Conservation (phyloP, 2,888 invertebrate species). For the Oegoconia quadripuncta region DNA sequence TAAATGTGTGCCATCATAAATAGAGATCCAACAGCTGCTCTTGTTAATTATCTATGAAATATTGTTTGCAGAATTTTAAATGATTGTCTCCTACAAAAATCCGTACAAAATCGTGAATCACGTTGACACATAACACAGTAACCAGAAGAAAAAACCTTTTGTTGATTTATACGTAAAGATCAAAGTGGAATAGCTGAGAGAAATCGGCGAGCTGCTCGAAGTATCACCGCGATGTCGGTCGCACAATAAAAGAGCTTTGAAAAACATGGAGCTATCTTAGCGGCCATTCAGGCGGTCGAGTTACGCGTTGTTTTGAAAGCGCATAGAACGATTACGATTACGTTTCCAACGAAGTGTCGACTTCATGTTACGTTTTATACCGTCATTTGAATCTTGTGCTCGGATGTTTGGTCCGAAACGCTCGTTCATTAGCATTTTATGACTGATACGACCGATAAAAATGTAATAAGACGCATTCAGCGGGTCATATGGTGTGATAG, state of each 20-base stretch:
- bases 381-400: constrained; percentile 77
- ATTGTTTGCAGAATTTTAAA: constrained; percentile 29
- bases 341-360: constrained; percentile 74
- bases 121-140: constrained; percentile 27
- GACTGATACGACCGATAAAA: constrained; percentile 77
- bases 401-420: constrained; percentile 77
- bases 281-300: constrained; percentile 59
- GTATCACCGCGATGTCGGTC: constrained; percentile 5
- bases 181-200: constrained; percentile 12
- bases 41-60: constrained; percentile 17
- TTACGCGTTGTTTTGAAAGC: constrained; percentile 76
- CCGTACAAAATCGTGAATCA: constrained; percentile 40
- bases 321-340: constrained; percentile 68
- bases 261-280: constrained; percentile 68
- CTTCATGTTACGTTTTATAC: constrained; percentile 76
- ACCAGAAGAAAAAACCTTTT: constrained; percentile 6
- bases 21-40: constrained; percentile 13
- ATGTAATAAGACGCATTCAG: constrained; percentile 76
- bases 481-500: constrained; percentile 71
- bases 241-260: constrained; percentile 73
- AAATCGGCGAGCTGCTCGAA: constrained; percentile 2
- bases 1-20: constrained; percentile 6
- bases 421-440: constrained; percentile 78
- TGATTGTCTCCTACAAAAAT: constrained; percentile 35
- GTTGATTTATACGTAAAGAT: constrained; percentile 13